Base-by-base conservation (phyloP, 2,888 invertebrate genomes). In the Chironomus tentans region DNA sequence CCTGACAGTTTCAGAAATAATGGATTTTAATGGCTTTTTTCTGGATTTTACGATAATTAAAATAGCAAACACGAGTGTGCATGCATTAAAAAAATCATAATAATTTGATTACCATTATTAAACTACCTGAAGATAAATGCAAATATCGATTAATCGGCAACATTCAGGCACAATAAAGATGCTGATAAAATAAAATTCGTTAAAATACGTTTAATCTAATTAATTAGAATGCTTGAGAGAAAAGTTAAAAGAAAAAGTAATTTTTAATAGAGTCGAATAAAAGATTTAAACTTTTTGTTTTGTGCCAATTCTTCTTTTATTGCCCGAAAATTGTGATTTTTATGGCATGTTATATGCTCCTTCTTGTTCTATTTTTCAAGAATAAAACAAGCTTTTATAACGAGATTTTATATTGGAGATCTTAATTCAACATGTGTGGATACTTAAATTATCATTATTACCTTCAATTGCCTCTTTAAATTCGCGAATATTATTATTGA, bases 281-380 rank as follows among this genome's bases (percentile, higher is more conserved):
- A 56, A 56, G 15, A 12, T 18, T 56, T 18, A 56, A 15, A 38
- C 38, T 38, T 38, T 38, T 38, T 38, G 38, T 38, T 38, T 56
- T 56, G 56, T 65, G 21, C 13, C 21, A 13, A 24, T n/a, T 21
- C 65, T 22, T 65, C 18, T 70, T 70, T 70, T 70, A 70, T 70
- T 70, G 56, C 69, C 71, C 50, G 71, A 71, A 50, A 71, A 71
- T 71, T 50, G 71, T 71, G 71, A 71, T 47, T 71, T 71, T 71
- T 71, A 71, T 71, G 71, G 71, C 71, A 38, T 56, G 71, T 71
- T 50, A 70, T 48, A 70, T 70, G 71, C 56, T 56, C 13, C 65
- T 38, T 38, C 38, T 65, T 21, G 22, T 50, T 71, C 71, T 71
- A 28, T 22, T 38, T 61, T 65, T 13, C 24, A 24, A 10, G 24